A percentile compares a stretch with the other conserved stretches of the same genome.
These are phyloP conservation scores for Argyresthia goedartella DNA, from an alignment of 2,888 invertebrate genomes.

Conservation along the genomic window DNA sequence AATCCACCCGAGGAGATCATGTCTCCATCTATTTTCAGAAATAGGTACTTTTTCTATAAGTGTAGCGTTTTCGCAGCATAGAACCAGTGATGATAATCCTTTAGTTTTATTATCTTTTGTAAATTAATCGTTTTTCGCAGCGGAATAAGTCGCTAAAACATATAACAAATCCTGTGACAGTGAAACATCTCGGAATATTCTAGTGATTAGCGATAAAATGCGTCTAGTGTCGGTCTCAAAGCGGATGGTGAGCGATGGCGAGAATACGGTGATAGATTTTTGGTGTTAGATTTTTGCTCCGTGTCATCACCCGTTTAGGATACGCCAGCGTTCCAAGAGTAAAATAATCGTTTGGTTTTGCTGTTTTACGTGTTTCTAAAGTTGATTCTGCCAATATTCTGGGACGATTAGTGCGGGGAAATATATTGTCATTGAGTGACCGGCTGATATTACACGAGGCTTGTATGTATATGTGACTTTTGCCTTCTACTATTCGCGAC, in stretches of 20 bases:
- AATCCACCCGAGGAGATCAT: conserved; percentile 60
- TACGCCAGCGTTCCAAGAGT: conserved; percentile 49
- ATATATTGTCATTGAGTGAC: conserved; percentile 71
- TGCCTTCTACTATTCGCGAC: conserved; percentile 70
- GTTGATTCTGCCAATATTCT: conserved; percentile 45
- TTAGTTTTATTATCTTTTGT: conserved; percentile 66
- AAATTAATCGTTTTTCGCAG: conserved; percentile 62
- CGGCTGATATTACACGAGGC: conserved; percentile 73
- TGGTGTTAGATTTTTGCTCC: conserved; percentile 69
- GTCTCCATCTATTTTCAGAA: conserved; percentile 80
- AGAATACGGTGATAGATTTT: conserved; percentile 71
- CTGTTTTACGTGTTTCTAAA: conserved; percentile 48
- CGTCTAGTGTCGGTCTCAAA: conserved; percentile 65
- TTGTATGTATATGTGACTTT: conserved; percentile 71
- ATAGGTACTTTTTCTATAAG: conserved; percentile 75
- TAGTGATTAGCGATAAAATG: conserved; percentile 68
- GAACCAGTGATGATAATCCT: conserved; percentile 75
- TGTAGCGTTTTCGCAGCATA: conserved; percentile 73
- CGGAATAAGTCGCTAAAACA: conserved; percentile 50
- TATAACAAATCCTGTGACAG: conserved; percentile 61
- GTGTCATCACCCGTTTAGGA: conserved; percentile 64
- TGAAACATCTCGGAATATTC: conserved; percentile 55
- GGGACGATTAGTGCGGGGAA: conserved; percentile 55
- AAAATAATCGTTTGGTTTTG: conserved; percentile 49
- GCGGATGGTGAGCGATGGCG: conserved; percentile 72